These are phyloP conservation scores for Melanostoma mellinum DNA, from an alignment of 2,888 invertebrate species.

Conservation along the genomic window DNA sequence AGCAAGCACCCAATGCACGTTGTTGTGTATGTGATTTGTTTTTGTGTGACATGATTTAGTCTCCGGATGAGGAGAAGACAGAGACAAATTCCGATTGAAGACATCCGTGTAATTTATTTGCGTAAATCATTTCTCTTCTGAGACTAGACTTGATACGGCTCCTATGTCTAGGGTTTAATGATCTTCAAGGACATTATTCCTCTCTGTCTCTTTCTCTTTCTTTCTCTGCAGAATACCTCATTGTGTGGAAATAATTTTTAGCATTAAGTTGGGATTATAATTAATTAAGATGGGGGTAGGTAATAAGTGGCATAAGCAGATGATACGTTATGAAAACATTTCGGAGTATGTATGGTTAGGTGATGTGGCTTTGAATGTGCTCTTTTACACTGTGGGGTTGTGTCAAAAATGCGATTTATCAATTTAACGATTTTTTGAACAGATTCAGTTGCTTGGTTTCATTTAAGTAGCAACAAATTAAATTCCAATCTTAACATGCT, in stretches of 20 bases:
- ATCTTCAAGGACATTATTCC: constrained; percentile 46
- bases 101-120: constrained; percentile 45
- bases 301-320: constrained; percentile 5
- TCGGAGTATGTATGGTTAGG: no score
- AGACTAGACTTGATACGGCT: not conserved
- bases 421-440: no score
- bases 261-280: constrained; percentile 52
- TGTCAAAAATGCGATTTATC: no score
- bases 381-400: no score
- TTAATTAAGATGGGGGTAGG: constrained; percentile 34
- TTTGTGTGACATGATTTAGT: constrained; percentile 27
- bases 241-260: constrained; percentile 1
- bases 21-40: not conserved
- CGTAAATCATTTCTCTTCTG: constrained; percentile 42
- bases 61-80: constrained; percentile 3
- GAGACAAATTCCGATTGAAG: constrained; percentile 28
- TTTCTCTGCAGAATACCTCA: not conserved
- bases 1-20: constrained; percentile 25
- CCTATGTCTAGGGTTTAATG: constrained; percentile 20
- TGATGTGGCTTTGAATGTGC: no score
- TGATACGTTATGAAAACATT: no score
- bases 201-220: not conserved
- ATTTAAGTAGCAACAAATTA: no score
- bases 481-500: no score
- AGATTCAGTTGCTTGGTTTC: no score